Conservation (phyloP, 2,888 invertebrate genomes). For the Girardia tigrina region DNA sequence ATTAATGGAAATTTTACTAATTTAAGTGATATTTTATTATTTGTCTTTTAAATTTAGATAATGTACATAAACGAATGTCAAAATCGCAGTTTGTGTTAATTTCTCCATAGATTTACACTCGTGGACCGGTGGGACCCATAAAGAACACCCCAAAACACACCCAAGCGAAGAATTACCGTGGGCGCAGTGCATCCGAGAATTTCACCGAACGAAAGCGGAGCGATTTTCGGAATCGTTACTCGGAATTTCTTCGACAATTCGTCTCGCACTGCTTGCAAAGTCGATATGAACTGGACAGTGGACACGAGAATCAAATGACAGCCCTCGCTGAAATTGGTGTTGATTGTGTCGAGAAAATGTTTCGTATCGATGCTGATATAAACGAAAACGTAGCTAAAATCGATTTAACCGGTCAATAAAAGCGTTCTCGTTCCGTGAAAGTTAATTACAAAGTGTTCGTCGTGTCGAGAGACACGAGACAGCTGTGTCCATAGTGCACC, state of each 20-base stretch:
- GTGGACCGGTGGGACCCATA: too few relatives aligned
- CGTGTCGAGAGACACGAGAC: slow-evolving; percentile 52
- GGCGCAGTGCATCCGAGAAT: slow-evolving; percentile 96
- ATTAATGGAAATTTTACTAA: too few relatives aligned
- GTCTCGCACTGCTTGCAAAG: slow-evolving; percentile 59
- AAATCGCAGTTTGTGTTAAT: too few relatives aligned
- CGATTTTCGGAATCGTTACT: slow-evolving; percentile 63
- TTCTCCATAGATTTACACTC: too few relatives aligned
- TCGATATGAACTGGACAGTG: slow-evolving; percentile 91
- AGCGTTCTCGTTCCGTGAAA: too few relatives aligned
- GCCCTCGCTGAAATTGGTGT: slow-evolving; percentile 52
- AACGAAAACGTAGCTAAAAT: slow-evolving; percentile 89
- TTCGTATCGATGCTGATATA: slow-evolving; percentile 85
- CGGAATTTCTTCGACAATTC: slow-evolving; percentile 28
- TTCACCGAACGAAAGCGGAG: slow-evolving; percentile 89
- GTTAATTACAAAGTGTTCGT: slow-evolving; percentile 1
- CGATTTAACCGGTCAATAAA: slow-evolving; percentile 61
- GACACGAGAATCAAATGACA: slow-evolving; percentile 68
- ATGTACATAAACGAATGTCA: too few relatives aligned
- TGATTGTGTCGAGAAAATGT: slow-evolving; percentile 78
- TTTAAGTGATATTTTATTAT: too few relatives aligned
- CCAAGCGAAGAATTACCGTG: slow-evolving; percentile 29
- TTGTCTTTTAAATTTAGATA: too few relatives aligned
- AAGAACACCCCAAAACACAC: too few relatives aligned
- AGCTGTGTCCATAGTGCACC: slow-evolving; percentile 95